Evolutionary conservation across 2,113 vertebrate genomes (phyloP), one percentile per base, ranked within the genome.

Genomic region (Acrocephalus arundinaceus): DNA sequence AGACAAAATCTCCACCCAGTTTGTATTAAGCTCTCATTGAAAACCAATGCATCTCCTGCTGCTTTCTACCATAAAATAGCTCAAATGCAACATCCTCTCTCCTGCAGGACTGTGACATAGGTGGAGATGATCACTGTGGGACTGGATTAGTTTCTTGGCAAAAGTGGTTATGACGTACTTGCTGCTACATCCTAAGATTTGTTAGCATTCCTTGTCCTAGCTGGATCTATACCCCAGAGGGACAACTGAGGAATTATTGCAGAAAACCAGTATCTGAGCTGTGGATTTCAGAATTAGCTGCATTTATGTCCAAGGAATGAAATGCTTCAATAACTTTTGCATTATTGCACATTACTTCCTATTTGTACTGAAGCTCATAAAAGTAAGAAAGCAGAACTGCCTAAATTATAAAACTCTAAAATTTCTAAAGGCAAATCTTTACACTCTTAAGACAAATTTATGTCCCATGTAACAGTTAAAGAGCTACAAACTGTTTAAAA

Each of bases 131-230:
- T 77, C 74, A 55, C 78, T 63, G 31, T 20, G 28, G 79, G 63
- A 85, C 2, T 88, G 35, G 48, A 67, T 49, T 54, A 11, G 20
- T 35, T 86, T 86, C 85, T 57, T 90, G 85, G 92, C 79, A 86
- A 24, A 88, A 67, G 33, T 1, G n/a, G 28, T 24, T 49, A 75
- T 46, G 63, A 93, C 6, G 0, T 90, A 84, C 48, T 93, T 72
- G 67, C 82, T 84, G 71, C 85, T 80, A 11, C 48, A 68, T 74
- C 43, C 48, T 86, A 77, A 95, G 30, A 30, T 77, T 89, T 91
- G 82, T 83, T 80, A 75, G 82, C 49, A 55, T 91, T 93, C 89
- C 57, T 80, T 3, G 1, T 80, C 52, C 67, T 77, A 90, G 59
- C 83, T 51, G 23, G 37, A 86, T 73, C 68, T 72, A 45, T 28